These are phyloP conservation scores for Cryptotermes secundus DNA, from an alignment of 1,140 invertebrate genomes.

Conservation along the genomic window DNA sequence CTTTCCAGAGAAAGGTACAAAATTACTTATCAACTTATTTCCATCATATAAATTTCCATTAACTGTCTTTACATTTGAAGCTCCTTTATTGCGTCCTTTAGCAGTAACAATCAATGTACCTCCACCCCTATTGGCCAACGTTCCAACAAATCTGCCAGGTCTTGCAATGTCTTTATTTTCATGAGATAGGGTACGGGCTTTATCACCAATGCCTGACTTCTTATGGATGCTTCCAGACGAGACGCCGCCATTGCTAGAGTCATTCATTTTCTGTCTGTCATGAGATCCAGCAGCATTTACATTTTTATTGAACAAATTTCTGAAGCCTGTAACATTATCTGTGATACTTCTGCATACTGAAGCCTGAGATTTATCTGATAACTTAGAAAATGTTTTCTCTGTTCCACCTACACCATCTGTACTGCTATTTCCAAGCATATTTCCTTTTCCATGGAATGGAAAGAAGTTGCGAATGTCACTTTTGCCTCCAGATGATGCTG, in stretches of 20 bases:
- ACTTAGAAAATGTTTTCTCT: no score
- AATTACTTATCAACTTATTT: neutral
- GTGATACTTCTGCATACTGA: neutral
- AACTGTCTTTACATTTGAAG: neutral
- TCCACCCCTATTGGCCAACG: slow-evolving; percentile 31
- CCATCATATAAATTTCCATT: neutral
- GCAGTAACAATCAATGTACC: slow-evolving; percentile 35
- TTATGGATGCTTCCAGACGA: neutral
- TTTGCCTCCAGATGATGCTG: slow-evolving; percentile 28
- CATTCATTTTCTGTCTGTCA: no score
- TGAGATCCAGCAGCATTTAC: neutral
- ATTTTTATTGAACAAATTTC: neutral
- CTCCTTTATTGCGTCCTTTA: neutral
- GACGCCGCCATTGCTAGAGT: no score
- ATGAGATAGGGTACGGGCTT: neutral
- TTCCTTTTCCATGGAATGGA: slow-evolving; percentile 29
- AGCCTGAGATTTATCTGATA: neutral
- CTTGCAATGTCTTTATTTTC: neutral
- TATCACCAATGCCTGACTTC: neutral
- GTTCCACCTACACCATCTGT: neutral
- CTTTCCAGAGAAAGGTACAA: neutral
- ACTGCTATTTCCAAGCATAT: slow-evolving; percentile 24
- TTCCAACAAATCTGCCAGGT: neutral
- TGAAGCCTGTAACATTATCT: neutral
- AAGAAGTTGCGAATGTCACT: slow-evolving; percentile 33